These are phyloP conservation scores for Conchocele bisecta DNA, from an alignment of 2,888 invertebrate species.

Conservation along the genomic window DNA sequence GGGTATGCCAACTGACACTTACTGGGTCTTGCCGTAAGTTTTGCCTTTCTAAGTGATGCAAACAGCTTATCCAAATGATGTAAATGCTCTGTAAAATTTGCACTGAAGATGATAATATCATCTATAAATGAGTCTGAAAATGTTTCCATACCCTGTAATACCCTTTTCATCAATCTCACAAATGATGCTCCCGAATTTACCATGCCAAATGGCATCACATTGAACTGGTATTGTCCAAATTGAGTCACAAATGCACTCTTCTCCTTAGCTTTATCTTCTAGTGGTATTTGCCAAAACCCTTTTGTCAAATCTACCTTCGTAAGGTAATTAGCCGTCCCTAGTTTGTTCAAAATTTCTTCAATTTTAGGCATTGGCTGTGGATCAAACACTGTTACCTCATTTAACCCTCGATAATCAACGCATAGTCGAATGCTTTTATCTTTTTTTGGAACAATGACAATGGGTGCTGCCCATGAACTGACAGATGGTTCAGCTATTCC, in stretches of 20 bases:
- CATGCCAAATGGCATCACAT: slow-evolving; percentile 1
- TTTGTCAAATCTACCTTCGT: not conserved
- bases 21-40: not conserved
- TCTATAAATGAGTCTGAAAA: slow-evolving; percentile 1
- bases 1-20: not conserved
- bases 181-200: not conserved
- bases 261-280: not conserved
- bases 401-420: not conserved
- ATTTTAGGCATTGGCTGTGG: slow-evolving; percentile 4
- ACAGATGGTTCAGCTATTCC: not conserved
- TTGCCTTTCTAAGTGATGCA: not conserved
- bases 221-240: not conserved
- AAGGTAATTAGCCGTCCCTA: not conserved
- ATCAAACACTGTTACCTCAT: not conserved
- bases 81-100: not conserved
- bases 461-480: not conserved
- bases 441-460: not conserved
- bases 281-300: not conserved
- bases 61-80: not conserved
- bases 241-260: not conserved
- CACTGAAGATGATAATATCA: slow-evolving; percentile 7
- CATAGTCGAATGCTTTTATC: not conserved
- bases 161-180: not conserved
- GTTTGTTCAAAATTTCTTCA: not conserved
- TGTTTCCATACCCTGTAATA: not conserved